Conservation (phyloP, 2,888 invertebrate species). For the Gastracanthus pulcherrimus region DNA sequence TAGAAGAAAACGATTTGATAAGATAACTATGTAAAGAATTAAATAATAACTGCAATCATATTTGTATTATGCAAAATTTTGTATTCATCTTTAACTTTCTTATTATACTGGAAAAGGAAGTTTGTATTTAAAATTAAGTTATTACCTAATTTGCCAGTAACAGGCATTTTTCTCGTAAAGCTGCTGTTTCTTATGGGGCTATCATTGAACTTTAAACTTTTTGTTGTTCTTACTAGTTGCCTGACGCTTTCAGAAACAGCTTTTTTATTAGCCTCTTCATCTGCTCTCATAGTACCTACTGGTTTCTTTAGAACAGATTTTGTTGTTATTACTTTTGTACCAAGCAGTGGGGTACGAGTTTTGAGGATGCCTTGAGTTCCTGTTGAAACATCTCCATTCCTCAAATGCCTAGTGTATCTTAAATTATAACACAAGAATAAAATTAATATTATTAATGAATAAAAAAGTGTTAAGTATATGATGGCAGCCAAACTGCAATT, state of each 20-base stretch:
- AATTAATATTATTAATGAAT: no score
- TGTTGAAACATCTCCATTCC: constrained; percentile 66
- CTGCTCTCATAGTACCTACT: constrained; percentile 74
- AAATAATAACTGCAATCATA: no score
- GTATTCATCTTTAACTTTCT: not conserved
- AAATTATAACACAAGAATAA: no score
- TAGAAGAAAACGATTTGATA: not conserved
- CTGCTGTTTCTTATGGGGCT: constrained; percentile 6
- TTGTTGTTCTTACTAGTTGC: constrained; percentile 66
- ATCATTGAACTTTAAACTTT: constrained; percentile 52
- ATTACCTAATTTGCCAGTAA: constrained; percentile 52
- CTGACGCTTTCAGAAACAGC: constrained; percentile 63
- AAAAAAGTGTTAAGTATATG: no score
- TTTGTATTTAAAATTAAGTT: not conserved
- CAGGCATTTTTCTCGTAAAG: constrained; percentile 35
- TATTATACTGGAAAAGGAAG: not conserved
- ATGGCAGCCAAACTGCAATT: no score
- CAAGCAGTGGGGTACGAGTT: constrained; percentile 58
- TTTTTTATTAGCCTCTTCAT: constrained; percentile 72
- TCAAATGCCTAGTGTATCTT: constrained; percentile 66
- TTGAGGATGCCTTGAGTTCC: constrained; percentile 70
- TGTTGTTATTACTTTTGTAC: constrained; percentile 62
- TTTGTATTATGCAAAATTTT: no score
- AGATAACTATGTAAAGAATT: no score
- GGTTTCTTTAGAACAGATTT: constrained; percentile 62